phyloP scores from a whole-genome alignment of 1,140 invertebrate species.

The Polyergus mexicanus region DNA sequence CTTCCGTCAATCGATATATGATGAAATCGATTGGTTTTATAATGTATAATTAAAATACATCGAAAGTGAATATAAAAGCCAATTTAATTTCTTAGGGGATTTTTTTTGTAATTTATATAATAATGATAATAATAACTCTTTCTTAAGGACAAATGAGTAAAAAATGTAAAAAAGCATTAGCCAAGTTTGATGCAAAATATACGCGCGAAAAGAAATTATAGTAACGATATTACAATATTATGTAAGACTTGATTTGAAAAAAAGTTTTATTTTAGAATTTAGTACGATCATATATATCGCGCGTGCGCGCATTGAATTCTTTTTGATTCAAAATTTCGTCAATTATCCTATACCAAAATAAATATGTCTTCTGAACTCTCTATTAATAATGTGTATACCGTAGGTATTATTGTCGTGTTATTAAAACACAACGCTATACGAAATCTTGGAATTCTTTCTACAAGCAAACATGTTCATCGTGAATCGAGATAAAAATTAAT shows the following conservation, averaged over 20 bases:
- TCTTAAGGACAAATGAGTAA: conserved; percentile 5
- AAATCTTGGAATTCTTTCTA: background rate
- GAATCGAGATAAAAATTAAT: conserved; percentile 44
- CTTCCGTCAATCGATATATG: conserved; percentile 14
- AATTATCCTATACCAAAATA: background rate
- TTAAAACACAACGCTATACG: background rate
- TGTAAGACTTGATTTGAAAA: background rate
- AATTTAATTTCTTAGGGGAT: conserved; percentile 14
- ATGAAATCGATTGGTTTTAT: conserved; percentile 41
- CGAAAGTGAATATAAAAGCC: conserved; percentile 6
- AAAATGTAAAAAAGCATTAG: conserved; percentile 36
- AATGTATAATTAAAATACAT: conserved; percentile 14
- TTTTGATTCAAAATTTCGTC: background rate
- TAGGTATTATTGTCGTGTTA: background rate
- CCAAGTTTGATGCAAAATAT: conserved; percentile 26
- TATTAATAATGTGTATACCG: background rate
- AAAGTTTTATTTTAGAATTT: conserved; percentile 11
- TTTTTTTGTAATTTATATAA: background rate
- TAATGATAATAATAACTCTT: conserved; percentile 6
- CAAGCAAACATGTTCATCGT: conserved; percentile 15
- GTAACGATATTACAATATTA: background rate
- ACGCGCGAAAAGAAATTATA: background rate
- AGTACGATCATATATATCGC: background rate
- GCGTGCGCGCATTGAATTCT: background rate
- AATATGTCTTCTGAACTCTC: background rate